A percentile compares a stretch with the other conserved stretches of the same genome.
These are phyloP conservation scores for Polyommatus icarus DNA, from an alignment of 2,888 invertebrate species.

Conservation along the genomic window DNA sequence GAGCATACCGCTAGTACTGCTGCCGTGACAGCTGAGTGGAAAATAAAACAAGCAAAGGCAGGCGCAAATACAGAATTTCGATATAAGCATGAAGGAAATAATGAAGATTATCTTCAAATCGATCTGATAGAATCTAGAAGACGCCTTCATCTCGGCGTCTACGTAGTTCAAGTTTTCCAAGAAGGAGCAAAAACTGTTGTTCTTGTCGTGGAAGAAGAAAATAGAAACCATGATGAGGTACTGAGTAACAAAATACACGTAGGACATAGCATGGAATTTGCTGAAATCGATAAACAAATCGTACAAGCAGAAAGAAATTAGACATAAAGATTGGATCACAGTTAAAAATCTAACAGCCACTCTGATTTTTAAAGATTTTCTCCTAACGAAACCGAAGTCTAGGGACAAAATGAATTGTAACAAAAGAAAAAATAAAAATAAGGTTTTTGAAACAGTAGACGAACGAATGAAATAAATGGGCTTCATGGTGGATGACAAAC, in stretches of 20 bases:
- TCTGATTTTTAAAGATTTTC: background rate
- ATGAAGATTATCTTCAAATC: background rate
- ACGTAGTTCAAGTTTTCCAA: conserved; percentile 10
- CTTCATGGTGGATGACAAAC: background rate
- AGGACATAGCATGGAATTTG: background rate
- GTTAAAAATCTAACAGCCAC: background rate
- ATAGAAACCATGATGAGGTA: conserved; percentile 1
- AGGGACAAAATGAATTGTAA: background rate
- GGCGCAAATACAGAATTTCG: conserved; percentile 3
- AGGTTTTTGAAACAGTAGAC: background rate
- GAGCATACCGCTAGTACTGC: background rate
- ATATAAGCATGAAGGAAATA: background rate
- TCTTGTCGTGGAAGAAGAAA: conserved; percentile 6
- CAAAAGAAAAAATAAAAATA: background rate
- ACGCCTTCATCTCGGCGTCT: background rate
- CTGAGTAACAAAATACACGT: conserved; percentile 12
- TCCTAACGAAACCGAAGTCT: background rate
- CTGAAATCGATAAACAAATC: conserved; percentile 5
- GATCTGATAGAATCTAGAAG: conserved; percentile 13
- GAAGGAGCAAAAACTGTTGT: background rate
- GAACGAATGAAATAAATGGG: background rate
- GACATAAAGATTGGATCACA: background rate
- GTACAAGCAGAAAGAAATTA: background rate
- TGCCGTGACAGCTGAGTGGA: background rate
- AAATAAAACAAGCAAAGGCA: conserved; percentile 7